Evolutionary conservation across 2,113 vertebrate species (phyloP).

Genomic region (Sinocyclocheilus maitianheensis): DNA sequence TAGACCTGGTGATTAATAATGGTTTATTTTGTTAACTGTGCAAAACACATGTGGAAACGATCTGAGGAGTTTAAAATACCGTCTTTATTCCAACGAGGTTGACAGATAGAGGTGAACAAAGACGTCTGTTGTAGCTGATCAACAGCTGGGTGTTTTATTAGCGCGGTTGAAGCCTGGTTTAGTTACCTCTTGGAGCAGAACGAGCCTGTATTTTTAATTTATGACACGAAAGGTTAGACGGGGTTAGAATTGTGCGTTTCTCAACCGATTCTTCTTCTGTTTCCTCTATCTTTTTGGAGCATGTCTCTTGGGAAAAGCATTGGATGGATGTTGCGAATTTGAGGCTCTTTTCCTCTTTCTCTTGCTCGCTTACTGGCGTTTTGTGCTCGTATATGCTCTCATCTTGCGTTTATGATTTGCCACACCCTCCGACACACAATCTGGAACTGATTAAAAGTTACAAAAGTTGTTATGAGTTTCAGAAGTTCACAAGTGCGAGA

Average conservation of each 20-base stretch:
- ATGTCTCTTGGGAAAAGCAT: background rate
- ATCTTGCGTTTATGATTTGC: background rate
- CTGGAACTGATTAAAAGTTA: conserved; percentile 35
- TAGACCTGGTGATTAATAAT: conserved; percentile 14
- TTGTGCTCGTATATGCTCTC: no score
- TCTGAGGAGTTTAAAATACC: conserved; percentile 14
- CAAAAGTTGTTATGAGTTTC: conserved; percentile 16
- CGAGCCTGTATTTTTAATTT: background rate
- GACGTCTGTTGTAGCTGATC: conserved; percentile 34
- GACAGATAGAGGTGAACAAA: conserved; percentile 36
- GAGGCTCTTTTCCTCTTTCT: background rate
- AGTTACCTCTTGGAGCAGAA: conserved; percentile 10
- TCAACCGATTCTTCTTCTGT: background rate
- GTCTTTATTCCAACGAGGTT: background rate
- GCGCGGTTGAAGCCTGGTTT: background rate
- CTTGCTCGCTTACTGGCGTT: background rate
- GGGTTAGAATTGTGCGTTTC: conserved; percentile 10
- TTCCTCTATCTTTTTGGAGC: background rate
- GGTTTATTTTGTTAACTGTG: conserved; percentile 18
- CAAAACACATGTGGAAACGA: conserved; percentile 29
- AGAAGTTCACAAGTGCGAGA: background rate
- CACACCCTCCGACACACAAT: conserved; percentile 16
- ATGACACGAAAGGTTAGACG: conserved; percentile 1
- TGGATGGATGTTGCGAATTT: background rate
- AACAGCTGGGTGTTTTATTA: conserved; percentile 39